phyloP scores from a whole-genome alignment of 2,113 vertebrate genomes.

The Brachyistius frenatus region DNA sequence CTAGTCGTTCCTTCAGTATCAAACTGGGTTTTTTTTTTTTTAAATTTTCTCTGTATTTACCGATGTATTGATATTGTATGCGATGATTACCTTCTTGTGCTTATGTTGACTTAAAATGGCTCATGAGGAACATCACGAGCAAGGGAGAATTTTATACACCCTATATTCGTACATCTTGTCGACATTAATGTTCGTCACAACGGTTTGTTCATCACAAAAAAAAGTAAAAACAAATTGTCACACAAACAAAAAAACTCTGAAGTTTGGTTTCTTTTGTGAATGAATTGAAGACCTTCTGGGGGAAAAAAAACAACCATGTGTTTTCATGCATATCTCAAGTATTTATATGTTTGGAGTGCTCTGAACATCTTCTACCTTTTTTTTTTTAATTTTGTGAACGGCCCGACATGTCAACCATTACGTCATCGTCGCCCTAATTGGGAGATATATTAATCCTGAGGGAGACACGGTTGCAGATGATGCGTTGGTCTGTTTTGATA shows the following conservation, averaged over 20 bases:
- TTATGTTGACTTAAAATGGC: conserved; percentile 18
- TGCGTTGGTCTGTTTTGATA: no score
- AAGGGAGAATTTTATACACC: background rate
- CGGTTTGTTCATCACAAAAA: no score
- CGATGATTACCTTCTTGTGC: conserved; percentile 18
- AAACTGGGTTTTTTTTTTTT: conserved; percentile 9
- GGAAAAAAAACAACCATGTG: no score
- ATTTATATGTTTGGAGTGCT: background rate
- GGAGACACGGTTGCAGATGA: no score
- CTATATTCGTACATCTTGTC: background rate
- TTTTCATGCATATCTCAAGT: background rate
- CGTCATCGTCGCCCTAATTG: no score
- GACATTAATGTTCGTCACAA: background rate
- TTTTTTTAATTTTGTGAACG: background rate
- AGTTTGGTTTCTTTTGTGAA: background rate
- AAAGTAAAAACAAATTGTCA: no score
- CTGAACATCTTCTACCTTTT: background rate
- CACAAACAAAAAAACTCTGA: no score
- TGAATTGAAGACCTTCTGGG: background rate
- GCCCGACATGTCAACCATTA: no score
- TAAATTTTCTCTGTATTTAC: conserved; percentile 19
- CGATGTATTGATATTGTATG: conserved; percentile 14
- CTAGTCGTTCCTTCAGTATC: background rate
- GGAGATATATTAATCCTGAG: no score
- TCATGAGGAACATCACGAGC: conserved; percentile 6